These are phyloP conservation scores for Cyclargus thomasi DNA, from an alignment of 1,140 invertebrate genomes.

Conservation along the genomic window DNA sequence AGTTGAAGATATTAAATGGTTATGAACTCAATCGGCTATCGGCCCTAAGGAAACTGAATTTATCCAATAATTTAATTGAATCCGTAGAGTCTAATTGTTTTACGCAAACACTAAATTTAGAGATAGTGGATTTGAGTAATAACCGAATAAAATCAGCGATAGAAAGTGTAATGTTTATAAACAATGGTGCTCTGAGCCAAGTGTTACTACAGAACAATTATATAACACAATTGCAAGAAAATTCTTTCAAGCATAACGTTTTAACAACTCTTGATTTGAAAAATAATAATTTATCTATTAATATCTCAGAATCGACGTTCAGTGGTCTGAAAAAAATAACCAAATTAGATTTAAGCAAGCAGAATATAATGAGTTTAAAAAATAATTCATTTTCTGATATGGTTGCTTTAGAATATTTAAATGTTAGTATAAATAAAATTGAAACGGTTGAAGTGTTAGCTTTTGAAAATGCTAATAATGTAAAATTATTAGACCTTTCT, in stretches of 20 bases:
- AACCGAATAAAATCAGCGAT: constrained; percentile 45
- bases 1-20: constrained; percentile 36
- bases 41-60: constrained; percentile 39
- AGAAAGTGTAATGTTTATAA: constrained; percentile 42
- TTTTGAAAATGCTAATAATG: constrained; percentile 30
- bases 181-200: constrained; percentile 41
- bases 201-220: constrained; percentile 47
- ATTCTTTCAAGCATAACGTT: constrained; percentile 41
- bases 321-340: constrained; percentile 36
- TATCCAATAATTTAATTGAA: constrained; percentile 47
- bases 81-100: constrained; percentile 49
- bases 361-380: constrained; percentile 40
- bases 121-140: constrained; percentile 44
- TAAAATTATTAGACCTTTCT: constrained; percentile 47
- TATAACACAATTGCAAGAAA: constrained; percentile 42
- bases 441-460: constrained; percentile 32
- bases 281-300: constrained; percentile 41
- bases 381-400: constrained; percentile 41
- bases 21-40: constrained; percentile 44
- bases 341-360: constrained; percentile 39
- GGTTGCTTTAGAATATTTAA: constrained; percentile 35
- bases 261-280: constrained; percentile 45
- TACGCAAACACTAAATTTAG: constrained; percentile 41
- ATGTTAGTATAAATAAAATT: constrained; percentile 50
- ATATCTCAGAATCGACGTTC: constrained; percentile 41